Evolutionary conservation across 2,797 vertebrate species (phyloP).

Genomic region (Poeciliopsis paucimaculata): DNA sequence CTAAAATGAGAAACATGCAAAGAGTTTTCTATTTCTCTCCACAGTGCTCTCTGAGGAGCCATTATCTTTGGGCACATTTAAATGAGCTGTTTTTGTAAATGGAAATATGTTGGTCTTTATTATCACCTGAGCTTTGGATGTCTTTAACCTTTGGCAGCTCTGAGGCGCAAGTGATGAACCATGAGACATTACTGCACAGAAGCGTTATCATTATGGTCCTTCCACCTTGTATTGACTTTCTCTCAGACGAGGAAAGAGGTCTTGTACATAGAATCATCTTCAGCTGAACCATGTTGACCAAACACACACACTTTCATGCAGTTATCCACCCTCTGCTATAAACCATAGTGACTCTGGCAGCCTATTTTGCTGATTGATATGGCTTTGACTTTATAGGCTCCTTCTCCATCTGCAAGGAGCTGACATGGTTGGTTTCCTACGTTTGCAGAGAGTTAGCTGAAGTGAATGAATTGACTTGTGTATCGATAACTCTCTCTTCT

Average conservation of each 20-base stretch:
- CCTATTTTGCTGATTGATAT: conserved; percentile 75
- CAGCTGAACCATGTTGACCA: conserved; percentile 8
- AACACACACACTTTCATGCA: conserved; percentile 25
- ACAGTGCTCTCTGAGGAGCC: conserved; percentile 18
- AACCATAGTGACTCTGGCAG: conserved; percentile 65
- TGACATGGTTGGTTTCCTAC: conserved; percentile 71
- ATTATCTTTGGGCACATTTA: conserved; percentile 31
- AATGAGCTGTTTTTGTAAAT: conserved; percentile 55
- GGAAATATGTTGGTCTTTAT: conserved; percentile 34
- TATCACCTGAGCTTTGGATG: conserved; percentile 21
- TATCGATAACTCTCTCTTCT: conserved; percentile 69
- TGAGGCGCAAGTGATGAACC: conserved; percentile 37
- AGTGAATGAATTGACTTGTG: conserved; percentile 66
- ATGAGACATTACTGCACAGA: conserved; percentile 9
- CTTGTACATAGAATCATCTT: conserved; percentile 37
- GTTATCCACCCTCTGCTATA: conserved; percentile 44
- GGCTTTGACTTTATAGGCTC: conserved; percentile 74
- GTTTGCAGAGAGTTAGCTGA: conserved; percentile 54
- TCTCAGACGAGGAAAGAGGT: conserved; percentile 8
- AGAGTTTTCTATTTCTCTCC: not conserved
- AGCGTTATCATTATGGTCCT: conserved; percentile 33
- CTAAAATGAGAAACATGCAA: conserved; percentile 23
- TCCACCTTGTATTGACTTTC: conserved; percentile 23
- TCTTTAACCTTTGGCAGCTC: conserved; percentile 48
- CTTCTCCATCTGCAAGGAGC: conserved; percentile 66